Conservation (phyloP, 2,888 invertebrate genomes). For the Brachyopa scutellaris region DNA sequence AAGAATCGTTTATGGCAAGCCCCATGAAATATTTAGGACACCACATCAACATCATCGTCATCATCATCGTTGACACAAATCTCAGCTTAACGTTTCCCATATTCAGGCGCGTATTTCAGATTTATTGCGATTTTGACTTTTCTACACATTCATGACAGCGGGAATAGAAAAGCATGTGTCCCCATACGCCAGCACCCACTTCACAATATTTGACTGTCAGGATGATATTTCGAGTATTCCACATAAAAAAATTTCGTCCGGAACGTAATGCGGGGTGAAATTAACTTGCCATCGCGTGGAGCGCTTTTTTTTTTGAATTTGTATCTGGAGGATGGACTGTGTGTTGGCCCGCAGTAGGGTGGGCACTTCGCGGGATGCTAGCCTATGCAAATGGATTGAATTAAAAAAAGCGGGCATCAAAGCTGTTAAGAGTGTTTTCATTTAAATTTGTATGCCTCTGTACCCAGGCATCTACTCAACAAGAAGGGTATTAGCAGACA, state of each 20-base stretch:
- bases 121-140: constrained; percentile 19
- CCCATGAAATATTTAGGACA: neutral
- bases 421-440: neutral
- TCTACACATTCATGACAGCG: constrained; percentile 6
- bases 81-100: constrained; percentile 14
- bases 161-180: neutral
- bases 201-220: no score
- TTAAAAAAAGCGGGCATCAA: constrained; percentile 4
- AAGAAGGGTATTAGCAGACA: neutral
- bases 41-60: neutral
- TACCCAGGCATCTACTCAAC: neutral
- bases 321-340: neutral
- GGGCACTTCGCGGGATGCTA: neutral
- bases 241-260: neutral
- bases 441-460: neutral
- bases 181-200: neutral
- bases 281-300: neutral
- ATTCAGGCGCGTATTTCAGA: constrained; percentile 6
- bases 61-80: constrained; percentile 27
- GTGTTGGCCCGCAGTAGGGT: neutral
- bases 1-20: neutral
- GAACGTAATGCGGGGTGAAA: neutral
- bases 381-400: constrained; percentile 20
- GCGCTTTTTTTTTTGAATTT: neutral
- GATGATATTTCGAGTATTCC: neutral